These are phyloP conservation scores for Eufriesea mexicana DNA, from an alignment of 1,140 invertebrate species.

Conservation along the genomic window DNA sequence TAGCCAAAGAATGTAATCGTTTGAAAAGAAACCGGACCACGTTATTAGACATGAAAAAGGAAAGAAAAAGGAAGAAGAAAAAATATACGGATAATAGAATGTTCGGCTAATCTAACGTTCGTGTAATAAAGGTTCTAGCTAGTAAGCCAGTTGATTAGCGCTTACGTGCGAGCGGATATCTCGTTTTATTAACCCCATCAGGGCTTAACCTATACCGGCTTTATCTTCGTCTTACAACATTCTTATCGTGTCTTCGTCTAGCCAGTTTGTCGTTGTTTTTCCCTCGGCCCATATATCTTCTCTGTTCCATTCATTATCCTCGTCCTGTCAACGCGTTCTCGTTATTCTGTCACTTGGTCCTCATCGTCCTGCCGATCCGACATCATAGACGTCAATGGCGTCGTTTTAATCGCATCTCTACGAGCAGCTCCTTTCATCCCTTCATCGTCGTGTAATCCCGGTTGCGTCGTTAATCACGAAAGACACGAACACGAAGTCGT, in stretches of 20 bases:
- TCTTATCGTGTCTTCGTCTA: slow-evolving; percentile 4
- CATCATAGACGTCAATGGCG: slow-evolving; percentile 22
- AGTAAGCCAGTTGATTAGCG: background rate
- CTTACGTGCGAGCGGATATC: background rate
- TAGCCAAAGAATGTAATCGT: background rate
- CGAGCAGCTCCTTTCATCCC: slow-evolving; percentile 16
- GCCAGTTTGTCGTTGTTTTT: background rate
- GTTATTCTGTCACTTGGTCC: slow-evolving; percentile 23
- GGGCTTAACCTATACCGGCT: background rate
- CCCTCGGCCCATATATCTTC: background rate
- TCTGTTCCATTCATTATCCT: slow-evolving; percentile 22
- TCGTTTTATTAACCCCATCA: background rate
- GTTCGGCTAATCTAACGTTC: background rate
- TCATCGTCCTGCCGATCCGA: slow-evolving; percentile 6
- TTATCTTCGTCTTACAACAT: slow-evolving; percentile 1
- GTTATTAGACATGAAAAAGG: background rate
- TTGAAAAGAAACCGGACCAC: background rate
- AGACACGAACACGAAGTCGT: slow-evolving; percentile 27
- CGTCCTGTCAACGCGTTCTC: background rate
- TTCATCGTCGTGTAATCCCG: slow-evolving; percentile 15
- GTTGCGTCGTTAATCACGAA: slow-evolving; percentile 32
- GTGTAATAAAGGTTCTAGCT: background rate
- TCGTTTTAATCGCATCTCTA: slow-evolving; percentile 30
- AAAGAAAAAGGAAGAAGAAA: too few relatives aligned
- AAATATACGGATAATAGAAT: background rate